Percentiles rank a stretch among this genome's conserved stretches.
Conservation (phyloP, 2,113 vertebrate species). For the Salvelinus namaycush region DNA sequence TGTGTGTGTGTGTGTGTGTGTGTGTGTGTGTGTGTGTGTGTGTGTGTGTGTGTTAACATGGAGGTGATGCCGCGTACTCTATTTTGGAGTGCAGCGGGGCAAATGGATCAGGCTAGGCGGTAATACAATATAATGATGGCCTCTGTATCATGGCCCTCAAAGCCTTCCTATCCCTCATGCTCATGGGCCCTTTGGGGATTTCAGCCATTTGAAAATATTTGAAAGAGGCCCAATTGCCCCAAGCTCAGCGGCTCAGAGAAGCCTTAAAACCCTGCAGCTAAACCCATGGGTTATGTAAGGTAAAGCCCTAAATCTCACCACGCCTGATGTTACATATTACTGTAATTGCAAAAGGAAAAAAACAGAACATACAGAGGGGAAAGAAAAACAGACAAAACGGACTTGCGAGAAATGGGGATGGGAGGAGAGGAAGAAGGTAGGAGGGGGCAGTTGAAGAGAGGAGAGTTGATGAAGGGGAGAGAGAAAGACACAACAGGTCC, state of each 20-base stretch:
- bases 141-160: constrained; percentile 47
- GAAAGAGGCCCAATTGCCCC: constrained; percentile 69
- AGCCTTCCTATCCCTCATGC: constrained; percentile 51
- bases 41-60: too few species aligned
- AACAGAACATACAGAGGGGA: constrained; percentile 39
- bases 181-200: constrained; percentile 69
- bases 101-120: constrained; percentile 55
- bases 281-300: constrained; percentile 80
- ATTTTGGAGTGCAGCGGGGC: constrained; percentile 22
- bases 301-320: constrained; percentile 78
- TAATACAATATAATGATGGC: constrained; percentile 60
- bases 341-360: constrained; percentile 75
- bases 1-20: too few species aligned
- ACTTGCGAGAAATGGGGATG: constrained; percentile 16
- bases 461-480: constrained; percentile 19
- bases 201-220: constrained; percentile 73
- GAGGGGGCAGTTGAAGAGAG: constrained; percentile 9
- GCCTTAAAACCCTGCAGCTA: constrained; percentile 74
- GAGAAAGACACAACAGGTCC: constrained; percentile 30
- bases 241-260: constrained; percentile 72
- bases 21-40: too few species aligned
- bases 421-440: constrained; percentile 3
- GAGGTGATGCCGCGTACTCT: too few species aligned
- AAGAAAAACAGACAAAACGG: constrained; percentile 32
- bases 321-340: constrained; percentile 82